Percentiles rank a stretch among this genome's conserved stretches.
Evolutionary conservation across 2,888 invertebrate species (phyloP).

Genomic region (Odontocolon sp.): DNA sequence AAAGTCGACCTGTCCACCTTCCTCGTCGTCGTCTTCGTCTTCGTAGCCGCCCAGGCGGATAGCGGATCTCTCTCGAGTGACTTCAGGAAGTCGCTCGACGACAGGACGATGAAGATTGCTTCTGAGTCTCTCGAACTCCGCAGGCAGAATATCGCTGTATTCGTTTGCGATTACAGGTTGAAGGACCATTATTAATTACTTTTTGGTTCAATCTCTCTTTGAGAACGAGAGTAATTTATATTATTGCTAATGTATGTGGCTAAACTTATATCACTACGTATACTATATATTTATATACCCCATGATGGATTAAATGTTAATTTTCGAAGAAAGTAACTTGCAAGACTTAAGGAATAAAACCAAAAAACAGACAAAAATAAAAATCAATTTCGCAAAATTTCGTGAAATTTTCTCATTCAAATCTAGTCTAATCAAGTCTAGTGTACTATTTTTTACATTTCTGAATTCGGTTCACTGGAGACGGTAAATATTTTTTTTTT

Average conservation of each 20-base stretch:
- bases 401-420: too few species aligned
- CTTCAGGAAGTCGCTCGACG: conserved; percentile 69
- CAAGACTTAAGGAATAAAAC: too few species aligned
- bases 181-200: conserved; percentile 26
- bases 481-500: too few species aligned
- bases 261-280: too few species aligned
- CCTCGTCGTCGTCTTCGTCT: conserved; percentile 36
- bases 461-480: too few species aligned
- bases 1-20: conserved; percentile 63
- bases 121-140: conserved; percentile 5
- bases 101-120: conserved; percentile 46
- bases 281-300: too few species aligned
- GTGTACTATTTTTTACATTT: too few species aligned
- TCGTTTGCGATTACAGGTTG: conserved; percentile 10
- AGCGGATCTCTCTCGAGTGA: conserved; percentile 55
- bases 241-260: neutral
- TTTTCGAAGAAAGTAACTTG: too few species aligned
- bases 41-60: conserved; percentile 19
- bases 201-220: neutral
- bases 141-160: neutral
- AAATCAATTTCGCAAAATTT: too few species aligned
- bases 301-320: too few species aligned
- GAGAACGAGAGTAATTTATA: neutral
- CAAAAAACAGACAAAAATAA: too few species aligned
- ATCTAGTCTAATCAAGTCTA: too few species aligned